Evolutionary conservation across 1,140 invertebrate genomes (phyloP), one percentile per base, ranked within the genome.

Genomic region (Neomicropteryx cornuta): DNA sequence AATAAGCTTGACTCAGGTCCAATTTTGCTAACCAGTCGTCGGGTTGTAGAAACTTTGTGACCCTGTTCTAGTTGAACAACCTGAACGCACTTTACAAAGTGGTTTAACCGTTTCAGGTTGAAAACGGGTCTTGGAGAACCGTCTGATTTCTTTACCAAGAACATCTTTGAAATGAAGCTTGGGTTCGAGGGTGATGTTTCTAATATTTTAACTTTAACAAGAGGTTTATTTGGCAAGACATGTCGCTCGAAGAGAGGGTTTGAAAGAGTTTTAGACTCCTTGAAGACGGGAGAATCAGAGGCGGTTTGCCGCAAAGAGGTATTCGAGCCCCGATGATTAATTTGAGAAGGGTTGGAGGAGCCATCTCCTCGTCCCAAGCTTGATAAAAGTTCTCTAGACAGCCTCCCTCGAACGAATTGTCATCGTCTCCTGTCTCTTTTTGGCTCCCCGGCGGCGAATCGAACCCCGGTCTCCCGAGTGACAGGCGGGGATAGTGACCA

Each of bases 1-100:
- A 74, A 40, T 64, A 51, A 4, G 42, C 49, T 18, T 51, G 49
- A 23, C 42, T 43, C 20, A 52, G 21, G 20, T 50, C 50, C n/a
- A 53, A 2, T 22, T 51, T 52, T n/a, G 36, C 33, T 44, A 53
- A 44, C 41, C 41, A 52, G 18, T 49, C 44, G 10, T 32, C 14
- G 5, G 17, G 10, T 27, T 57, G 47, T 6, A 59, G 29, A 24
- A 53, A 54, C 1, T 46, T 42, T 32, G 52, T 47, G 21, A 52
- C 36, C 22, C 42, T 38, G 27, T 40, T 35, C 30, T 52, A 48
- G 22, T 45, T 46, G 17, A 56, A 45, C 16, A 56, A 39, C n/a
- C 41, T 37, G 38, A 56, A 59, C 51, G 27, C 40, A 27, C 24
- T 35, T 39, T 32, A 55, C 41, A 24, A 44, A 48, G 2, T 29